A percentile compares a stretch with the other conserved stretches of the same genome.
phyloP scores from a whole-genome alignment of 2,888 invertebrate species.

The Margaritifera margaritifera region DNA sequence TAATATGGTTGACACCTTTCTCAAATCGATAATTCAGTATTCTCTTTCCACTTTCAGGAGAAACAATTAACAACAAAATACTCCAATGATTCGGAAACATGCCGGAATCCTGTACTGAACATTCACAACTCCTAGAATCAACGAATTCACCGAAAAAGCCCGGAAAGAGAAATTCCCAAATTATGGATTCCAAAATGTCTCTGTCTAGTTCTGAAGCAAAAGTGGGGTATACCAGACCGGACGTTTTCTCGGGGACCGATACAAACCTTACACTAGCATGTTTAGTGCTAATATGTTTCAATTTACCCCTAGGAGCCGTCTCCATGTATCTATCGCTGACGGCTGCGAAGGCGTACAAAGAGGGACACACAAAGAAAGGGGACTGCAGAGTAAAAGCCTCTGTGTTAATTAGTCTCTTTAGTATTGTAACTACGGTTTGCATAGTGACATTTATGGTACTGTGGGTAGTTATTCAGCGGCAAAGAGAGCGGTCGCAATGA shows the following conservation, averaged over 20 bases:
- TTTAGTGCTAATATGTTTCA: slow-evolving; percentile 50
- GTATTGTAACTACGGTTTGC: slow-evolving; percentile 47
- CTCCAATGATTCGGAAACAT: too few relatives aligned
- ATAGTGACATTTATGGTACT: slow-evolving; percentile 45
- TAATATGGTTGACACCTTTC: too few relatives aligned
- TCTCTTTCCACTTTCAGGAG: too few relatives aligned
- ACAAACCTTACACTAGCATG: slow-evolving; percentile 49
- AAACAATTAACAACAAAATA: too few relatives aligned
- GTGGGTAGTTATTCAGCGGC: slow-evolving; percentile 32
- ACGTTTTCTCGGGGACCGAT: slow-evolving; percentile 23
- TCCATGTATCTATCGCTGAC: slow-evolving; percentile 48
- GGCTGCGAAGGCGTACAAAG: slow-evolving; percentile 44
- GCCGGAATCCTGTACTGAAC: too few relatives aligned
- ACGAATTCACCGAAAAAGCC: too few relatives aligned
- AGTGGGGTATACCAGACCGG: too few relatives aligned
- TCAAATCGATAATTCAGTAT: too few relatives aligned
- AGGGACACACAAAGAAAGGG: slow-evolving; percentile 37
- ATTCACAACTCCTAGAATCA: too few relatives aligned
- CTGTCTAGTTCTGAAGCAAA: too few relatives aligned
- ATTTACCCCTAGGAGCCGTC: slow-evolving; percentile 42
- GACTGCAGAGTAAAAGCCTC: slow-evolving; percentile 39
- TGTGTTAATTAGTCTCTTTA: slow-evolving; percentile 42
- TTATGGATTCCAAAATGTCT: too few relatives aligned
- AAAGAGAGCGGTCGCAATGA: slow-evolving; percentile 10
- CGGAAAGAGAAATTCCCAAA: too few relatives aligned